phyloP scores from a whole-genome alignment of 2,113 vertebrate species.

The Actenoides lindsayi region DNA sequence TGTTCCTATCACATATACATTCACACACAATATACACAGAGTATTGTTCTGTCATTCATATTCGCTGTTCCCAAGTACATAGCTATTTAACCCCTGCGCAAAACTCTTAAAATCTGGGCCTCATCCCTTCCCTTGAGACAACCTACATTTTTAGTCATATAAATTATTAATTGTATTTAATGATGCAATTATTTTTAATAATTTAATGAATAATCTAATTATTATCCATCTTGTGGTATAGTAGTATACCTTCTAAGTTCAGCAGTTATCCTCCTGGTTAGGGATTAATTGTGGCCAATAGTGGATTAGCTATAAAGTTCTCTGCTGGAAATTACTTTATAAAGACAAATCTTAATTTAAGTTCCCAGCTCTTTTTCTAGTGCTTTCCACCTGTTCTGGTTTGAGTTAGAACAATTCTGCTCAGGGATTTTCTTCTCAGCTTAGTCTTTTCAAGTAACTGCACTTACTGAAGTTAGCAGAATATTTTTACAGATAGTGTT shows the following conservation, averaged over 20 bases:
- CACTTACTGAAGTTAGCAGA: no score
- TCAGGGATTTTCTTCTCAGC: no score
- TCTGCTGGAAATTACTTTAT: background rate
- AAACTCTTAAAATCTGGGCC: background rate
- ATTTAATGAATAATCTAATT: background rate
- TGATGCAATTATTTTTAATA: background rate
- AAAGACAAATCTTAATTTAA: background rate
- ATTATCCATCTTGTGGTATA: background rate
- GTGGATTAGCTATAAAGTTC: background rate
- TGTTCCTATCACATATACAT: background rate
- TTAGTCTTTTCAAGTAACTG: no score
- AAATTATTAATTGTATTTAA: background rate
- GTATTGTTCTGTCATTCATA: background rate
- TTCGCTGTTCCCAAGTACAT: background rate
- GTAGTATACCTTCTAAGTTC: background rate
- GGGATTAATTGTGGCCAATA: background rate
- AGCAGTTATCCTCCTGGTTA: background rate
- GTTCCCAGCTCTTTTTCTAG: background rate
- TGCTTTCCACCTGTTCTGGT: background rate
- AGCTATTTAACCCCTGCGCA: background rate
- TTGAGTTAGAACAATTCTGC: no score
- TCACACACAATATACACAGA: background rate
- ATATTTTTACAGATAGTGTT: no score
- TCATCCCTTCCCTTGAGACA: background rate
- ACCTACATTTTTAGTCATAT: background rate